Conservation (phyloP, 2,113 vertebrate species). For the Dicrurus megarhynchus region DNA sequence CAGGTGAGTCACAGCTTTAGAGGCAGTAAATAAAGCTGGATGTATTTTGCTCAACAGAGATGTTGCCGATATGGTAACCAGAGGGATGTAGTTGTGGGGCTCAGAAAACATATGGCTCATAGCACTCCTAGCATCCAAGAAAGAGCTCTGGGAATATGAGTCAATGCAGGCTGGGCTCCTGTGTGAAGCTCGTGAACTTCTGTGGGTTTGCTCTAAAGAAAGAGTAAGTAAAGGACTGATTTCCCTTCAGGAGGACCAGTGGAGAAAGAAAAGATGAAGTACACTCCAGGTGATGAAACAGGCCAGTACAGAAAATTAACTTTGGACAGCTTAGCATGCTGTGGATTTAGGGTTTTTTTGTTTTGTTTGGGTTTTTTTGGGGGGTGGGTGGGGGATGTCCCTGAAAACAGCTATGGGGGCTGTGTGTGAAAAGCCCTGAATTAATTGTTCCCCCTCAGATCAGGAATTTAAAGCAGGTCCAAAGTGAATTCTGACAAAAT, state of each 20-base stretch:
- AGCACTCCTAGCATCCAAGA: not conserved
- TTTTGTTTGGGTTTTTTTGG: not conserved
- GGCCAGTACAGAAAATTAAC: not conserved
- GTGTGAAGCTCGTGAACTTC: not conserved
- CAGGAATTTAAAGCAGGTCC: not conserved
- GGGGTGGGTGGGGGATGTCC: rapidly evolving
- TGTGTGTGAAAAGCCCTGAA: not conserved
- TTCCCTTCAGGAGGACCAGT: not conserved
- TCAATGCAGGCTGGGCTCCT: not conserved
- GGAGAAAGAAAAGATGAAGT: not conserved
- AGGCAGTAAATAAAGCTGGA: not conserved
- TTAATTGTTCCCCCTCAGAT: not conserved
- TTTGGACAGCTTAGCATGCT: not conserved
- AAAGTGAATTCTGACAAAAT: not conserved
- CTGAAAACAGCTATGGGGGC: not conserved
- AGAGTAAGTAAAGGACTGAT: not conserved
- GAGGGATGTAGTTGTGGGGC: not conserved
- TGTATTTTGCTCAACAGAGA: not conserved
- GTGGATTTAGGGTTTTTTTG: not conserved
- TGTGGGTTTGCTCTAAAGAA: not conserved
- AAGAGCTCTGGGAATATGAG: not conserved
- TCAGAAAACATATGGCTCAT: not conserved
- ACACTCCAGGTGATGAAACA: not conserved
- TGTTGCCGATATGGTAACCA: not conserved
- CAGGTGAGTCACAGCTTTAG: not conserved